These are phyloP conservation scores for Chaenodraco wilsoni DNA, from an alignment of 2,797 vertebrate species.

Conservation along the genomic window DNA sequence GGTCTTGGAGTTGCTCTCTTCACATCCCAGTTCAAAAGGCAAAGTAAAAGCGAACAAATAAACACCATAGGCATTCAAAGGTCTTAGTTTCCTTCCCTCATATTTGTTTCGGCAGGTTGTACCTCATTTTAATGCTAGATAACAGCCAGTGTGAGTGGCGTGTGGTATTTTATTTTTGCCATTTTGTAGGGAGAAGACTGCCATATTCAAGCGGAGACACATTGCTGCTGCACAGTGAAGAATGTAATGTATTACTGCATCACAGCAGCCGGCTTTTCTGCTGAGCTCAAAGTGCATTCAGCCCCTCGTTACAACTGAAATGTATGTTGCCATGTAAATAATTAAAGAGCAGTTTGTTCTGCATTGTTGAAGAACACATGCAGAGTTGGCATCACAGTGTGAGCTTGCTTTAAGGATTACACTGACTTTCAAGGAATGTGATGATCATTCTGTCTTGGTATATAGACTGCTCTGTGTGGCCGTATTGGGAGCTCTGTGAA, in stretches of 20 bases:
- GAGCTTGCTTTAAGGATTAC: constrained; percentile 18
- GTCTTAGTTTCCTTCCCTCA: constrained; percentile 10
- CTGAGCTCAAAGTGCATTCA: constrained; percentile 26
- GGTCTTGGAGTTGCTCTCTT: constrained; percentile 21
- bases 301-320: constrained; percentile 46
- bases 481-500: constrained; percentile 61
- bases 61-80: constrained; percentile 5
- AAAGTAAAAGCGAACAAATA: constrained; percentile 13
- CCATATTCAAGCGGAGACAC: constrained; percentile 51
- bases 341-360: constrained; percentile 65
- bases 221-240: constrained; percentile 32
- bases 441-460: constrained; percentile 20
- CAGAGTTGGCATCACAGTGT: constrained; percentile 7
- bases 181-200: constrained; percentile 44
- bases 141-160: constrained; percentile 47
- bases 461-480: constrained; percentile 64
- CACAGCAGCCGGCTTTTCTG: constrained; percentile 42
- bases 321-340: constrained; percentile 63
- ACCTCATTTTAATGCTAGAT: constrained; percentile 41
- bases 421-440: constrained; percentile 42
- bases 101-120: constrained; percentile 19
- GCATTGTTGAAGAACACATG: constrained; percentile 33
- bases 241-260: constrained; percentile 42
- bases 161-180: constrained; percentile 37
- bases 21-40: constrained; percentile 38